A percentile compares a stretch with the other conserved stretches of the same genome.
phyloP scores from a whole-genome alignment of 2,888 invertebrate species.

The Mythimna lalbum region DNA sequence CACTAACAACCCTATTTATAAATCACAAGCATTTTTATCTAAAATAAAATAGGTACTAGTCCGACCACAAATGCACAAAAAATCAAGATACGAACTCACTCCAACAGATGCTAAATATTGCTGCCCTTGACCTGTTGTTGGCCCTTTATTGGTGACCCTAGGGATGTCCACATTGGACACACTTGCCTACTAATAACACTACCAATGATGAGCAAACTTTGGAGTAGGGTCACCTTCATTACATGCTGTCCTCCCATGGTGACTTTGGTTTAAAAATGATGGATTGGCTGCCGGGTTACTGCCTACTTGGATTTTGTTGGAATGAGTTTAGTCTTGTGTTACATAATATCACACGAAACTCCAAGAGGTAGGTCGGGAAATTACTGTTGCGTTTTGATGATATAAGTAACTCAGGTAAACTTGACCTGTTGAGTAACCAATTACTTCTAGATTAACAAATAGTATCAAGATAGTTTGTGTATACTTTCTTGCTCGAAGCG shows the following conservation, averaged over 20 bases:
- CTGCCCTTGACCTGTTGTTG: constrained; percentile 14
- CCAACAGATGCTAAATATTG: background rate
- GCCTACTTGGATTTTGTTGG: background rate
- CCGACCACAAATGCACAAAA: background rate
- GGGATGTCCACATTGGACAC: constrained; percentile 23
- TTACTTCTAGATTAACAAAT: background rate
- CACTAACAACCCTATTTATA: background rate
- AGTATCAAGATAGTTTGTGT: background rate
- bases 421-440: background rate
- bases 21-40: background rate
- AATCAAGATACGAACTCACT: background rate
- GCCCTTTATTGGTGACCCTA: constrained; percentile 19
- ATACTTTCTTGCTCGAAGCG: background rate
- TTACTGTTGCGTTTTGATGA: too few relatives aligned
- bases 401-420: background rate
- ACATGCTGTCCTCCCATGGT: constrained; percentile 16
- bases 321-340: background rate
- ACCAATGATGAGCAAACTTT: constrained; percentile 26
- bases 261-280: constrained; percentile 33
- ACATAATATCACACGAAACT: background rate
- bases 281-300: constrained; percentile 2
- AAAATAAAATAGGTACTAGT: constrained; percentile 3
- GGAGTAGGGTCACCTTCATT: constrained; percentile 37
- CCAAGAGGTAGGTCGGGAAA: background rate
- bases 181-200: constrained; percentile 24